Evolutionary conservation across 2,113 vertebrate species (phyloP), one percentile per base, ranked within the genome.

Genomic region (Arvicanthis niloticus): DNA sequence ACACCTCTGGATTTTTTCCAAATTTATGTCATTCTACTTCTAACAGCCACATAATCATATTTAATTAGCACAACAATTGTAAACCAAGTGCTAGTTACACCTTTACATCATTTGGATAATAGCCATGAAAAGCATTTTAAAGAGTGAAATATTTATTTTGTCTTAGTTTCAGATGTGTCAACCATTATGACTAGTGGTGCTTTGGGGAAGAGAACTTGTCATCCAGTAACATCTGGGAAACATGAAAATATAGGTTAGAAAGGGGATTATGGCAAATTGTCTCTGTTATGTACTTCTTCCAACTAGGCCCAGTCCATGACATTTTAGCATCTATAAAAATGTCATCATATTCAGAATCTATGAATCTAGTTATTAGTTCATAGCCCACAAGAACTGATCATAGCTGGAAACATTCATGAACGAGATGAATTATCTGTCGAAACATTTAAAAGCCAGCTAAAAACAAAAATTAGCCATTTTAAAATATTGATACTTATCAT

Each of bases 161-260:
- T 9, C 40, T 86, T 37, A 37, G 5, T 22, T 87, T 48, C 5
- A 6, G 26, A 67, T 48, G 42, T 86, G 7, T 48, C 42, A 37
- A 1, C 29, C 2, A 22, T 48, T 34, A 11, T 24, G 42, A 42
- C 11, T 0, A 65, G 42, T 0, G 9, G 10, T 45, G 19, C 1
- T 67, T 86, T 34, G 48, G 45, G 42, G 17, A 86, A 48, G 2
- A 68, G 60, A 37, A 31, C 10, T 87, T 21, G 7, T 70, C 9
- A 51, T 31, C 45, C 5, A 13, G 37, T 68, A 51, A 2, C 29
- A 87, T 87, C 65, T 68, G 31, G 29, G 42, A 68, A 68, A 37
- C 65, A 67, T 24, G 29, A 45, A 70, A 51, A 51, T 3, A 17
- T 58, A 48, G 22, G 5, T 58, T 19, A 51, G 31, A 51, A 87